A percentile compares a stretch with the other conserved stretches of the same genome.
phyloP scores from a whole-genome alignment of 2,888 invertebrate species.

The Stomorhina lunata region DNA sequence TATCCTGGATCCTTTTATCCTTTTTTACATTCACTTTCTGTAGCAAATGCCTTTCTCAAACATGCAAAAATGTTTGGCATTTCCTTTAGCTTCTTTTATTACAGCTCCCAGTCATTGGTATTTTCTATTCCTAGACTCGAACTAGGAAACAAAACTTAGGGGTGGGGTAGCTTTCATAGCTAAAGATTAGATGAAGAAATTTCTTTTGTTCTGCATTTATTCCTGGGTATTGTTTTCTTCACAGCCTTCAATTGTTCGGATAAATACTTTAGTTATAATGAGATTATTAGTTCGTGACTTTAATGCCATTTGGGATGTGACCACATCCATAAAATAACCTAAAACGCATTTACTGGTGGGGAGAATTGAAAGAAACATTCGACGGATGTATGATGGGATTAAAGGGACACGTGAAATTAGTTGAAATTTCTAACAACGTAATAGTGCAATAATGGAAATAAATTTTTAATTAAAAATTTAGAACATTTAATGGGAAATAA shows the following conservation, averaged over 20 bases:
- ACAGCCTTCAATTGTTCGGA: conserved; percentile 55
- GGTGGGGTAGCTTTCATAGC: background rate
- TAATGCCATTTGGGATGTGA: conserved; percentile 62
- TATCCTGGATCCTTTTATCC: background rate
- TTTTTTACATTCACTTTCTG: conserved; percentile 39
- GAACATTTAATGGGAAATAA: too few relatives aligned
- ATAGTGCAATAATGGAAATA: conserved; percentile 1
- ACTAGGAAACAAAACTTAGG: background rate
- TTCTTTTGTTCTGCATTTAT: conserved; percentile 18
- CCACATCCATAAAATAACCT: conserved; percentile 40
- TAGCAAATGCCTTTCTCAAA: conserved; percentile 43
- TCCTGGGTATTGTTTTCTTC: background rate
- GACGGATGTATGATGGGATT: conserved; percentile 26
- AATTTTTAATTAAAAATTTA: conserved; percentile 54
- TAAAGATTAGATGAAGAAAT: conserved; percentile 35
- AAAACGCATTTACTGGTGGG: conserved; percentile 24
- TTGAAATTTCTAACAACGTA: conserved; percentile 14
- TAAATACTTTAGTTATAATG: conserved; percentile 77
- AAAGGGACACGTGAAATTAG: conserved; percentile 51
- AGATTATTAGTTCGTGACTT: conserved; percentile 77
- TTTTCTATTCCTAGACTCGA: background rate
- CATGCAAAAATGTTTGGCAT: conserved; percentile 59
- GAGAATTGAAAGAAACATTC: conserved; percentile 48
- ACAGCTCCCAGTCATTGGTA: conserved; percentile 9
- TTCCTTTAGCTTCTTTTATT: conserved; percentile 53